A percentile compares a stretch with the other conserved stretches of the same genome.
These are phyloP conservation scores for Pogonophryne albipinna DNA, from an alignment of 2,797 vertebrate genomes.

Conservation along the genomic window DNA sequence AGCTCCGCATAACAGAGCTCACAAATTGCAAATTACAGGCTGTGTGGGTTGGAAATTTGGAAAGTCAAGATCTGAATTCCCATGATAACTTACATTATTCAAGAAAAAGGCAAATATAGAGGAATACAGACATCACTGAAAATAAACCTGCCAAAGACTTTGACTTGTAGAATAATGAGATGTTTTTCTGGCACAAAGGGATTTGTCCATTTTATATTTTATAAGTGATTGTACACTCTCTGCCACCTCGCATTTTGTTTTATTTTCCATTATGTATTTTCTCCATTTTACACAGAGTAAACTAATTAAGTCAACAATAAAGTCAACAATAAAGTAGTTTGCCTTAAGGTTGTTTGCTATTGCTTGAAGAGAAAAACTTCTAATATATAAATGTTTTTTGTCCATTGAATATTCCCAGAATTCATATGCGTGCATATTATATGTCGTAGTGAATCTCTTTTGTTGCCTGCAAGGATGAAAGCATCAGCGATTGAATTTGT, in stretches of 20 bases:
- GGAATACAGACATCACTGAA: constrained; percentile 25
- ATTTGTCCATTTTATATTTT: neutral
- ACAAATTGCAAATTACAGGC: constrained; percentile 33
- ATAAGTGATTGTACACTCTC: neutral
- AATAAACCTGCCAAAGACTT: constrained; percentile 32
- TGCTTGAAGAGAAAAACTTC: constrained; percentile 1
- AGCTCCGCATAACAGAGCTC: constrained; percentile 13
- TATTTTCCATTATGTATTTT: constrained; percentile 1
- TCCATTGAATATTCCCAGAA: constrained; percentile 2
- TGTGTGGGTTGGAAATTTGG: constrained; percentile 51
- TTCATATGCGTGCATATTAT: neutral
- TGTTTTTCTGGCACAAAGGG: constrained; percentile 29
- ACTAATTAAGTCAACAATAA: neutral
- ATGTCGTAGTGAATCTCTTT: neutral
- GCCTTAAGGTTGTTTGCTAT: neutral
- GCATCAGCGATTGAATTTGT: constrained; percentile 27
- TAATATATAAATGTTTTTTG: neutral
- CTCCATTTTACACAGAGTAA: neutral
- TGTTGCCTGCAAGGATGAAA: constrained; percentile 15
- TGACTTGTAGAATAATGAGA: constrained; percentile 34
- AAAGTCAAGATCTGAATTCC: constrained; percentile 49
- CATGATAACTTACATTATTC: constrained; percentile 39
- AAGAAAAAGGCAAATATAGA: constrained; percentile 19
- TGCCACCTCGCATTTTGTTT: neutral
- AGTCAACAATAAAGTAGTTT: constrained; percentile 2